Evolutionary conservation across 2,888 invertebrate genomes (phyloP).

Genomic region (Latrodectus hesperus): DNA sequence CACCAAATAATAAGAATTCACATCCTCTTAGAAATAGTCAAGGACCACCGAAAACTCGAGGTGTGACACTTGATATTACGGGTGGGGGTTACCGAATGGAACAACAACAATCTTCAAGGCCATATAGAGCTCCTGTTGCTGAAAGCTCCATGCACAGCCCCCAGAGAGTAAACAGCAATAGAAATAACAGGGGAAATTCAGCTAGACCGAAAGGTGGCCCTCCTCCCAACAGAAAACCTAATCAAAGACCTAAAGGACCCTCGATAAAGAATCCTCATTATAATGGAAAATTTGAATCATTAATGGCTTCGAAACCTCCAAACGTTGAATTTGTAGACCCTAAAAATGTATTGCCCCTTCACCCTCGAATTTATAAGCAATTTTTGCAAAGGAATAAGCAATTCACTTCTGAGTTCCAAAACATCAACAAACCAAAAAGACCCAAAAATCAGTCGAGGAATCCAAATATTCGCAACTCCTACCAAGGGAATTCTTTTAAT

Average conservation of each 20-base stretch:
- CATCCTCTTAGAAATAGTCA: slow-evolving; percentile 6
- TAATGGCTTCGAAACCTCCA: slow-evolving; percentile 39
- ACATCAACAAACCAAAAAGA: slow-evolving; percentile 22
- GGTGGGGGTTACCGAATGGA: slow-evolving; percentile 65
- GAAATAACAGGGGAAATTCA: background rate
- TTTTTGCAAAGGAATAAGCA: slow-evolving; percentile 57
- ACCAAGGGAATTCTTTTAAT: background rate
- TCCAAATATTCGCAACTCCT: background rate
- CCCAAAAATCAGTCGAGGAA: background rate
- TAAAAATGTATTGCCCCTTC: slow-evolving; percentile 53
- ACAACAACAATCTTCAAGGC: slow-evolving; percentile 10
- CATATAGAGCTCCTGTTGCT: slow-evolving; percentile 40
- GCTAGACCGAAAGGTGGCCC: slow-evolving; percentile 16
- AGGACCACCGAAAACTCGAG: slow-evolving; percentile 24
- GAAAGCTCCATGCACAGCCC: slow-evolving; percentile 19
- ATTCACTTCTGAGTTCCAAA: slow-evolving; percentile 9
- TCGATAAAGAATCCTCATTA: slow-evolving; percentile 38
- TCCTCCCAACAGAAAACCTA: slow-evolving; percentile 14
- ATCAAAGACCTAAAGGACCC: slow-evolving; percentile 39
- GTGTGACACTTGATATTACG: slow-evolving; percentile 55
- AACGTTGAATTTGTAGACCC: slow-evolving; percentile 62
- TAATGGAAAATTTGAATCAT: slow-evolving; percentile 52
- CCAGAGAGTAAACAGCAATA: slow-evolving; percentile 6
- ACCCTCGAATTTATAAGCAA: slow-evolving; percentile 58
- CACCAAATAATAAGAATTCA: background rate